Conservation (phyloP, 2,113 vertebrate species). For the Alaudala cheleensis region DNA sequence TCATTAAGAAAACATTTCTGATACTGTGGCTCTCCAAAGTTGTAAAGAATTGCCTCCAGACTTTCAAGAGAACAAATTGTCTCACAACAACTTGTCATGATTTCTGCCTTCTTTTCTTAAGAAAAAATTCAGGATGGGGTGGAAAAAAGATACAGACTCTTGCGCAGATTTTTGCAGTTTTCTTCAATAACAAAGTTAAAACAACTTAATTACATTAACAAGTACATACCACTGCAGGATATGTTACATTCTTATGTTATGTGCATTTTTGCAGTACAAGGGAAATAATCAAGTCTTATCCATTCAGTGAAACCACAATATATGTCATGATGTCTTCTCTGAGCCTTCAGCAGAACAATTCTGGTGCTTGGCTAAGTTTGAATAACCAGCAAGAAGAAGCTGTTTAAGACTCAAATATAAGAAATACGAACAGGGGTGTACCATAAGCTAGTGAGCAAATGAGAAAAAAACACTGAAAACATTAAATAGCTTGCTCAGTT, state of each 20-base stretch:
- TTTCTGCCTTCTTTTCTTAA: neutral
- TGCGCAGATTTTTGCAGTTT: neutral
- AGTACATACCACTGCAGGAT: neutral
- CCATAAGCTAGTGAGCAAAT: neutral
- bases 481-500: neutral
- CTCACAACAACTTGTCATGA: neutral
- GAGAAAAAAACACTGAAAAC: neutral
- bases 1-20: neutral
- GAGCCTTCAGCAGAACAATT: neutral
- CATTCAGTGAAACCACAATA: rapidly evolving
- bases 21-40: neutral
- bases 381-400: neutral
- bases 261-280: neutral
- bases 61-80: neutral
- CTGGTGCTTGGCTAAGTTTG: neutral
- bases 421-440: neutral
- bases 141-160: neutral
- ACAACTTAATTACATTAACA: neutral
- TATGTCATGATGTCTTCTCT: neutral
- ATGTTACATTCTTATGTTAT: neutral
- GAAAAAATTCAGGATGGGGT: rapidly evolving
- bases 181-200: neutral
- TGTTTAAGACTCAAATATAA: neutral
- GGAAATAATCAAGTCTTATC: neutral
- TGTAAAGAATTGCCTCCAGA: neutral